These are phyloP conservation scores for Stenoptilia bipunctidactyla DNA, from an alignment of 2,888 invertebrate species.

Conservation along the genomic window DNA sequence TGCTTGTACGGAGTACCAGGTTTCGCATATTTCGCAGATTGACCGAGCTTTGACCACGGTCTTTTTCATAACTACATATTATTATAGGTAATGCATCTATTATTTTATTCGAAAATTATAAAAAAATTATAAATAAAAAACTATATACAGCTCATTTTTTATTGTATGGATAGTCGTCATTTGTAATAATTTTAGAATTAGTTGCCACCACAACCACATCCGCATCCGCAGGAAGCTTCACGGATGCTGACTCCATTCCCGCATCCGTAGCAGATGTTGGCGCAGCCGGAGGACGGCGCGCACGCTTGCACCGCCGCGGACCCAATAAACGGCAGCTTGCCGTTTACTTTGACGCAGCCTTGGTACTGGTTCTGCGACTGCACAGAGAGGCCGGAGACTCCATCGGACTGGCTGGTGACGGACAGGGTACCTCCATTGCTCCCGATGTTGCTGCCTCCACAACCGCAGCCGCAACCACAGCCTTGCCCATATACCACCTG, in stretches of 20 bases:
- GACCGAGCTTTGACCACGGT: too few relatives aligned
- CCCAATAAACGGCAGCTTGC: background rate
- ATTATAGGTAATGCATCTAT: too few relatives aligned
- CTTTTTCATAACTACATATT: too few relatives aligned
- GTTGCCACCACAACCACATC: background rate
- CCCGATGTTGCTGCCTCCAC: background rate
- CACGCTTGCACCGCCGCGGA: background rate
- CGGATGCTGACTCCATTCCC: background rate
- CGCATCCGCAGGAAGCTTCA: background rate
- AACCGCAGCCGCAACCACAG: background rate
- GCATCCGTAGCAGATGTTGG: background rate
- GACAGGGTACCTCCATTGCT: background rate
- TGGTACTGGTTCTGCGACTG: background rate
- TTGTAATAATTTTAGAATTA: too few relatives aligned
- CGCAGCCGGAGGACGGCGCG: background rate
- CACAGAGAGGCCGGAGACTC: background rate
- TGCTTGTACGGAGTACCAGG: too few relatives aligned
- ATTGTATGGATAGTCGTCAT: too few relatives aligned
- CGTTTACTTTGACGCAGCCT: background rate
- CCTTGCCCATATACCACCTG: background rate
- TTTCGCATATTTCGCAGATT: too few relatives aligned
- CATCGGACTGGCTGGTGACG: background rate
- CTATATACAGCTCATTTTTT: too few relatives aligned
- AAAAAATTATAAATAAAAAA: too few relatives aligned
- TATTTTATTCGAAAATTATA: too few relatives aligned